Evolutionary conservation across 2,797 vertebrate genomes (phyloP).

Genomic region (Poecilia picta): DNA sequence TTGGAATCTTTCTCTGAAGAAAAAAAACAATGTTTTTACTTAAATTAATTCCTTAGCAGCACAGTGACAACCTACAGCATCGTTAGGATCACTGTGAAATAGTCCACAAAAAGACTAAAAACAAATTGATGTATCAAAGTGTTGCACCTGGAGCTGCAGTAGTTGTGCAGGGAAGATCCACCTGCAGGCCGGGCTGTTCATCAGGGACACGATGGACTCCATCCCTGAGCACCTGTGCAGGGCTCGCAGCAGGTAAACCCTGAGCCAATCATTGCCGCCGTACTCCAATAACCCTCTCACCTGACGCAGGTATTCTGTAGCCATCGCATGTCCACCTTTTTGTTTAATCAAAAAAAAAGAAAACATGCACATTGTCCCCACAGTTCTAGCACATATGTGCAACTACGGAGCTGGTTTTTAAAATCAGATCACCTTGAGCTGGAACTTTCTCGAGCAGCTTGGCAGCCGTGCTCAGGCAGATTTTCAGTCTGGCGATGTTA

Average conservation of each 20-base stretch:
- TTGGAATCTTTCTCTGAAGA: slow-evolving; percentile 42
- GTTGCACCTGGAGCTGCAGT: slow-evolving; percentile 69
- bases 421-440: slow-evolving; percentile 36
- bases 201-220: slow-evolving; percentile 65
- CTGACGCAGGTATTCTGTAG: slow-evolving; percentile 57
- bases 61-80: neutral
- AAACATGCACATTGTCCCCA: neutral
- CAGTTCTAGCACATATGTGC: too few species aligned
- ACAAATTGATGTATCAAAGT: neutral
- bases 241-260: slow-evolving; percentile 77
- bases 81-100: neutral
- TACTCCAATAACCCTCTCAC: slow-evolving; percentile 72
- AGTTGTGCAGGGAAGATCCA: slow-evolving; percentile 77
- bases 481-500: slow-evolving; percentile 65
- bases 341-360: slow-evolving; percentile 7
- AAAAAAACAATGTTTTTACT: neutral
- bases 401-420: neutral
- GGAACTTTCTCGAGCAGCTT: slow-evolving; percentile 43
- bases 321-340: neutral
- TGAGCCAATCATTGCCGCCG: slow-evolving; percentile 71
- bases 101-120: neutral
- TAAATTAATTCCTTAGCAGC: neutral
- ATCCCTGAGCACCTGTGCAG: slow-evolving; percentile 59
- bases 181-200: slow-evolving; percentile 50
- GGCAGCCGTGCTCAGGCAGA: slow-evolving; percentile 68